Conservation (phyloP, 2,113 vertebrate genomes). For the Stegastes partitus region DNA sequence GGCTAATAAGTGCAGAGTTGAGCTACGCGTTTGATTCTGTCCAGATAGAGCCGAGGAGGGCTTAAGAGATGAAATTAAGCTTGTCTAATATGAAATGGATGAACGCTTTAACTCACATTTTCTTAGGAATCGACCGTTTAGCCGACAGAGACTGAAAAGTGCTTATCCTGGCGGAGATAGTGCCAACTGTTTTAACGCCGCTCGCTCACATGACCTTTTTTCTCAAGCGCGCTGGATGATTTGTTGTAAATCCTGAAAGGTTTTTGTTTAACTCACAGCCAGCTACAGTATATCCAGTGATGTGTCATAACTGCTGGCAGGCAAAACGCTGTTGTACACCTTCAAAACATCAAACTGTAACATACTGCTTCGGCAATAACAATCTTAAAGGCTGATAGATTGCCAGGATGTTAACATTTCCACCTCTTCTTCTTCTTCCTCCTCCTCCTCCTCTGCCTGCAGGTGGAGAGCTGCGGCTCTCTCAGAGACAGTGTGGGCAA, state of each 20-base stretch:
- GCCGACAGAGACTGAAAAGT: neutral
- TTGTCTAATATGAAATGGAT: slow-evolving; percentile 37
- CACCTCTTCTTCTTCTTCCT: slow-evolving; percentile 2
- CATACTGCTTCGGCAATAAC: slow-evolving; percentile 32
- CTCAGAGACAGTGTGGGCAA: slow-evolving; percentile 86
- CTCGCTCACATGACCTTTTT: slow-evolving; percentile 29
- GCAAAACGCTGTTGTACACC: slow-evolving; percentile 5
- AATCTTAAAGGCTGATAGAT: slow-evolving; percentile 33
- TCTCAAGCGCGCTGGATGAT: slow-evolving; percentile 24
- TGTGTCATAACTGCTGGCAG: slow-evolving; percentile 35
- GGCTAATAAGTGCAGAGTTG: slow-evolving; percentile 26
- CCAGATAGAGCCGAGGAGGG: slow-evolving; percentile 23
- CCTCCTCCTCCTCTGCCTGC: slow-evolving; percentile 23
- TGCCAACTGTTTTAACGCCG: slow-evolving; percentile 45
- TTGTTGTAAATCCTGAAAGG: slow-evolving; percentile 34
- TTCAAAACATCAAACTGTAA: slow-evolving; percentile 24
- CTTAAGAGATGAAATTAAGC: slow-evolving; percentile 29
- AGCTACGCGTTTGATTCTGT: slow-evolving; percentile 44
- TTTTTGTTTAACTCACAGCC: slow-evolving; percentile 36
- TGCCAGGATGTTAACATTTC: slow-evolving; percentile 42
- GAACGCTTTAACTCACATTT: slow-evolving; percentile 42
- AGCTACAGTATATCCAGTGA: slow-evolving; percentile 21
- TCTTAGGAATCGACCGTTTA: slow-evolving; percentile 18
- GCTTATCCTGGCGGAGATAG: slow-evolving; percentile 26
- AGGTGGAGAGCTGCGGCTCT: slow-evolving; percentile 89